Conservation (phyloP, 2,113 vertebrate species). For the Craseonycteris thonglongyai region DNA sequence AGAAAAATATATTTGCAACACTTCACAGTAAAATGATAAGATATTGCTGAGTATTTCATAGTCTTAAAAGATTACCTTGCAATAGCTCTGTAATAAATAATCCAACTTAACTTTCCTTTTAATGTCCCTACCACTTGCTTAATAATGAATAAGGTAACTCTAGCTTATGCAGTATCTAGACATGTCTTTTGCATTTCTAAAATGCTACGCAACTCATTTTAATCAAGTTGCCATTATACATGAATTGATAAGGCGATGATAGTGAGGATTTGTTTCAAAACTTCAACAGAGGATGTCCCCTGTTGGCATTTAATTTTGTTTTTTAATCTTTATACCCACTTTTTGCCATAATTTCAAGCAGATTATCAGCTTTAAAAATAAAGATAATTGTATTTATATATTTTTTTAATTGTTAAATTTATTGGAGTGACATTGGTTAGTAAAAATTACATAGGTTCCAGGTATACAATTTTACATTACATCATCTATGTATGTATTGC, state of each 20-base stretch:
- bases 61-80: background rate
- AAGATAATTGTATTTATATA: too few relatives aligned
- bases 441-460: too few relatives aligned
- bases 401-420: too few relatives aligned
- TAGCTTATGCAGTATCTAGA: background rate
- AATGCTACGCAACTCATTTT: background rate
- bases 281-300: background rate
- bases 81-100: conserved; percentile 7
- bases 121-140: background rate
- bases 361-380: background rate
- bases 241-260: background rate
- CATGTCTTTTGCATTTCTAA: background rate
- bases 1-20: background rate
- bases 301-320: background rate
- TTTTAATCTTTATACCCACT: background rate
- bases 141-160: background rate
- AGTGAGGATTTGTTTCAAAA: background rate
- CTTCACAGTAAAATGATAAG: conserved; percentile 1
- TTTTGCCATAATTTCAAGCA: conserved; percentile 9
- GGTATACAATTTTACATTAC: too few relatives aligned
- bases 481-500: too few relatives aligned
- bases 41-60: background rate
- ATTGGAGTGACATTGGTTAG: too few relatives aligned
- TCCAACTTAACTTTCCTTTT: background rate
- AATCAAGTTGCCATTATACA: background rate